Evolutionary conservation across 2,797 vertebrate species (phyloP).

Genomic region (Picus viridis): DNA sequence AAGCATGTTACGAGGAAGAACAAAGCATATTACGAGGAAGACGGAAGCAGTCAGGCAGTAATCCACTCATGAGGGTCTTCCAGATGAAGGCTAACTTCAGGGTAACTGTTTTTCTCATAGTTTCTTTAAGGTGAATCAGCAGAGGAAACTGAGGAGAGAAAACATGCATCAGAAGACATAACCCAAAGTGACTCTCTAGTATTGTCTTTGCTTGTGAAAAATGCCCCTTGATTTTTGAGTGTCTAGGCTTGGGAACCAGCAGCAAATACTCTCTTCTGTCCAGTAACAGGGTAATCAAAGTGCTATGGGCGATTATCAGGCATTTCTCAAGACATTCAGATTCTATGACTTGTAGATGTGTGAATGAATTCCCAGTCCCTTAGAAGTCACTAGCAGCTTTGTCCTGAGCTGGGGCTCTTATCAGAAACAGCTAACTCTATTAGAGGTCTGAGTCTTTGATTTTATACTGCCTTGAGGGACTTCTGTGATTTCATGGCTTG

Average conservation of each 20-base stretch:
- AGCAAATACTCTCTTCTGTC: neutral
- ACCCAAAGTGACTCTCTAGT: neutral
- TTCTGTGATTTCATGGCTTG: neutral
- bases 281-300: neutral
- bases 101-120: neutral
- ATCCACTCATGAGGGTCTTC: neutral
- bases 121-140: neutral
- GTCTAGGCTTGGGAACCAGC: neutral
- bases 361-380: neutral
- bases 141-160: neutral
- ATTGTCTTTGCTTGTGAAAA: neutral
- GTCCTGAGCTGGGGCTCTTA: neutral
- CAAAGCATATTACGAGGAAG: neutral
- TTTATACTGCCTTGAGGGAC: neutral
- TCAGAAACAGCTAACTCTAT: neutral
- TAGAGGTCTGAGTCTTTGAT: neutral
- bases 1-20: neutral
- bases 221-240: neutral
- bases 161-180: neutral
- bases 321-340: neutral
- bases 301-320: neutral
- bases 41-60: neutral
- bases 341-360: accelerated
- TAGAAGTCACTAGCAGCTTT: neutral
- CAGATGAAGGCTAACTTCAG: neutral